phyloP scores from a whole-genome alignment of 2,797 vertebrate species.

The Fistularia tabacaria region DNA sequence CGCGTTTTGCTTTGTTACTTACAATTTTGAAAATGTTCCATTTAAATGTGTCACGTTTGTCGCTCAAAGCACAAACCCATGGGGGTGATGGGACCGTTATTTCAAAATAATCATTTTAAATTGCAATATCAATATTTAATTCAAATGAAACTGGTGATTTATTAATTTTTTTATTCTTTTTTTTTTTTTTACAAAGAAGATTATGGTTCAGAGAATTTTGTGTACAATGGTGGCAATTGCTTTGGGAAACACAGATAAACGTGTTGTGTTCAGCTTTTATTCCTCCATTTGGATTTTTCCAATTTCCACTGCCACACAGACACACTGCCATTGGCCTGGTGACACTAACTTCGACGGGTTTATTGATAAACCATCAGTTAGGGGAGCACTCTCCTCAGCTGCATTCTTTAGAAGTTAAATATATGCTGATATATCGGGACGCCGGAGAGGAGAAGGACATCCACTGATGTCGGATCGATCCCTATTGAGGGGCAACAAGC shows the following conservation, averaged over 20 bases:
- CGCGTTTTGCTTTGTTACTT: constrained; percentile 5
- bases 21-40: neutral
- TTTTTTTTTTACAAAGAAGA: too few species aligned
- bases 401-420: constrained; percentile 19
- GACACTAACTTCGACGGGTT: constrained; percentile 1
- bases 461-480: constrained; percentile 13
- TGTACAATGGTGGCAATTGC: too few species aligned
- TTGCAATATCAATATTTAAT: too few species aligned
- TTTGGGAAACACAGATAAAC: too few species aligned
- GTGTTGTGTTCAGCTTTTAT: constrained; percentile 2
- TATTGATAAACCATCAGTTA: constrained; percentile 28
- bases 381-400: constrained; percentile 1
- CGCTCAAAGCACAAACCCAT: neutral
- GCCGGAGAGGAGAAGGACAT: constrained; percentile 1
- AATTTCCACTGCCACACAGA: constrained; percentile 7
- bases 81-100: neutral
- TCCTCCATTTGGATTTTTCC: neutral
- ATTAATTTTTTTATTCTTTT: too few species aligned
- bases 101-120: too few species aligned
- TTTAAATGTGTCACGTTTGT: neutral
- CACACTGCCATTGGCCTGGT: neutral
- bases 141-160: too few species aligned
- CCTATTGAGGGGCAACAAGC: neutral
- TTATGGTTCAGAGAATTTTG: too few species aligned
- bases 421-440: constrained; percentile 29